These are phyloP conservation scores for Tamandua tetradactyla DNA, from an alignment of 2,797 vertebrate genomes.

Conservation along the genomic window DNA sequence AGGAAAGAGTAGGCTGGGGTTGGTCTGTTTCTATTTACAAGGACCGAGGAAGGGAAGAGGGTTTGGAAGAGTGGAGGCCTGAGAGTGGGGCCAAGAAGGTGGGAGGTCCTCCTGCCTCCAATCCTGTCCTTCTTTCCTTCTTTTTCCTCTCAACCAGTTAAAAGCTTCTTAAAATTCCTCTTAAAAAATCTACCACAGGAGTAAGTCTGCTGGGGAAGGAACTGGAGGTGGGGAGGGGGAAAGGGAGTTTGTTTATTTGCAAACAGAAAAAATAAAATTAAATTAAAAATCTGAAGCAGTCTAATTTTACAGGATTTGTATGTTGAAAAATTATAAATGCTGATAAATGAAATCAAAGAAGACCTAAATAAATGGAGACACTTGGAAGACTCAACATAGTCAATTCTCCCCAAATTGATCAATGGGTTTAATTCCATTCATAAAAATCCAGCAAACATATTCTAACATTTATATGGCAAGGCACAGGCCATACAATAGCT, in stretches of 20 bases:
- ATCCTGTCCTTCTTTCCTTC: conserved; percentile 64
- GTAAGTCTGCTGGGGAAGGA: conserved; percentile 69
- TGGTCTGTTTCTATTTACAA: conserved; percentile 79
- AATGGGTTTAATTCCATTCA: neutral
- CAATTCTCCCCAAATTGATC: neutral
- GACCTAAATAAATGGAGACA: neutral
- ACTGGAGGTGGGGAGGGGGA: conserved; percentile 55
- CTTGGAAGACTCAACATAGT: neutral
- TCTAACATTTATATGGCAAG: conserved; percentile 14
- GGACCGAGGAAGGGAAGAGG: conserved; percentile 11
- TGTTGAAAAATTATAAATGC: neutral
- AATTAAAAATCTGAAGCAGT: too few species aligned
- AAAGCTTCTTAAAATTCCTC: conserved; percentile 77
- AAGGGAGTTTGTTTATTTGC: too few species aligned
- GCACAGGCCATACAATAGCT: neutral
- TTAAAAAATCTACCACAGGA: conserved; percentile 75
- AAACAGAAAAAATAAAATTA: too few species aligned
- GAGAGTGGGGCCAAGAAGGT: conserved; percentile 58
- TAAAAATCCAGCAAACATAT: neutral
- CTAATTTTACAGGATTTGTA: neutral
- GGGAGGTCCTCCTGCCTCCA: conserved; percentile 65
- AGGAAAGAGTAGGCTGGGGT: conserved; percentile 43
- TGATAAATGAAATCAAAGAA: neutral
- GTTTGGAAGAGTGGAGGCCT: conserved; percentile 58
- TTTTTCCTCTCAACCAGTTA: conserved; percentile 74